phyloP scores from a whole-genome alignment of 2,888 invertebrate genomes.

The Heteromyza rotundicornis region DNA sequence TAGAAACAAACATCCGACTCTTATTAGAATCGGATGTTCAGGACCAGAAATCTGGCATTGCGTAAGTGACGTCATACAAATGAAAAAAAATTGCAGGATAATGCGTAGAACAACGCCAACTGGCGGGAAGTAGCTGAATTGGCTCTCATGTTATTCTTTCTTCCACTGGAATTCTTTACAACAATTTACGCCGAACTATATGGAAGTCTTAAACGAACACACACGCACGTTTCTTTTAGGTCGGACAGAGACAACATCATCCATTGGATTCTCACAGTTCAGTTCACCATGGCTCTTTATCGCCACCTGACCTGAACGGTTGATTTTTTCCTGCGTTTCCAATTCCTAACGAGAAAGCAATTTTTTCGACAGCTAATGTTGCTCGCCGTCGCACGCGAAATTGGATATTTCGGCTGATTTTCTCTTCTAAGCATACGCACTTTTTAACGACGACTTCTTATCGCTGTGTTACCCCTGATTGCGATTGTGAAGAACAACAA shows the following conservation, averaged over 20 bases:
- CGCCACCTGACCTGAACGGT: not conserved
- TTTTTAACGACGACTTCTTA: not conserved
- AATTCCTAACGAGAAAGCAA: constrained; percentile 49
- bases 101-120: constrained; percentile 38
- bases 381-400: no score
- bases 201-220: constrained; percentile 1
- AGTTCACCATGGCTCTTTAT: not conserved
- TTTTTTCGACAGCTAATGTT: constrained; percentile 45
- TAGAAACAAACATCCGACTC: constrained; percentile 50
- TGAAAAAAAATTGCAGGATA: not conserved
- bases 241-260: not conserved
- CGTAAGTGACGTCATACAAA: not conserved
- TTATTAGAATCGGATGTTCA: no score
- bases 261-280: not conserved
- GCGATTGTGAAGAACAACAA: no score
- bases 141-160: constrained; percentile 8
- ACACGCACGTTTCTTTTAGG: not conserved
- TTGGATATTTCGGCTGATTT: constrained; percentile 22
- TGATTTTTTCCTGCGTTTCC: not conserved
- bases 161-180: not conserved
- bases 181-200: no score
- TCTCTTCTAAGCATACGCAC: constrained; percentile 18
- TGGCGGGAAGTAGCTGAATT: constrained; percentile 38
- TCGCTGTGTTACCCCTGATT: constrained; percentile 21
- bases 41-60: not conserved